These are phyloP conservation scores for Centropristis striata DNA, from an alignment of 2,113 vertebrate species.

Conservation along the genomic window DNA sequence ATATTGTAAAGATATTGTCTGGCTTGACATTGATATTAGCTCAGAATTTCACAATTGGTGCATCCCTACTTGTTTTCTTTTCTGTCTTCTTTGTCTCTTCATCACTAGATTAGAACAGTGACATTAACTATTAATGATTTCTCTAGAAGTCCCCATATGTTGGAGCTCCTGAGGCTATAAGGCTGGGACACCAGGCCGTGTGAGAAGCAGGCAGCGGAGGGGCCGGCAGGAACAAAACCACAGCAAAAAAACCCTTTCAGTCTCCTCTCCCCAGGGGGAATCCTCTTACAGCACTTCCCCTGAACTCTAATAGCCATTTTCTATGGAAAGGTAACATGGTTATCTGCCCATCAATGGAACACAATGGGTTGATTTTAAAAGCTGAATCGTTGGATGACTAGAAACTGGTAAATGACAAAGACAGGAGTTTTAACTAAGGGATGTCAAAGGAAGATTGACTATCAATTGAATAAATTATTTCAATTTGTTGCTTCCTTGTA, in stretches of 20 bases:
- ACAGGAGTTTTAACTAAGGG: constrained; percentile 23
- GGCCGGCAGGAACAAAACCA: constrained; percentile 48
- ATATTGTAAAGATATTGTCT: too few species aligned
- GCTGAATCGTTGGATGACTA: constrained; percentile 24
- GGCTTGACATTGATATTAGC: too few species aligned
- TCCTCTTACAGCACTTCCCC: constrained; percentile 77
- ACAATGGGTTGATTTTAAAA: constrained; percentile 51
- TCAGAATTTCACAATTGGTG: too few species aligned
- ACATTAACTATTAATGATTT: constrained; percentile 67
- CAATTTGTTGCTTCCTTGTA: constrained; percentile 11
- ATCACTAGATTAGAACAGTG: constrained; percentile 6
- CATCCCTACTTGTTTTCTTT: too few species aligned
- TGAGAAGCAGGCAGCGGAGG: constrained; percentile 71
- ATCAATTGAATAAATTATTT: constrained; percentile 26
- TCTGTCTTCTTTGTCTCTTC: constrained; percentile 9
- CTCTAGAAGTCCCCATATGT: constrained; percentile 50
- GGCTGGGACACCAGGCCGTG: constrained; percentile 51
- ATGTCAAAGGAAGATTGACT: constrained; percentile 3
- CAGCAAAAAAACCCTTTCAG: constrained; percentile 51
- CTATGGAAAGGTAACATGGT: constrained; percentile 56
- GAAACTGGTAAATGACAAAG: constrained; percentile 55
- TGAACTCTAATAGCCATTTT: constrained; percentile 58
- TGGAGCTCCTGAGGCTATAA: constrained; percentile 41
- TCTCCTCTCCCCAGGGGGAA: constrained; percentile 66
- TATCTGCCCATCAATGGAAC: constrained; percentile 52